Evolutionary conservation across 1,140 invertebrate species (phyloP).

Genomic region (Ptiloglossa arizonensis): DNA sequence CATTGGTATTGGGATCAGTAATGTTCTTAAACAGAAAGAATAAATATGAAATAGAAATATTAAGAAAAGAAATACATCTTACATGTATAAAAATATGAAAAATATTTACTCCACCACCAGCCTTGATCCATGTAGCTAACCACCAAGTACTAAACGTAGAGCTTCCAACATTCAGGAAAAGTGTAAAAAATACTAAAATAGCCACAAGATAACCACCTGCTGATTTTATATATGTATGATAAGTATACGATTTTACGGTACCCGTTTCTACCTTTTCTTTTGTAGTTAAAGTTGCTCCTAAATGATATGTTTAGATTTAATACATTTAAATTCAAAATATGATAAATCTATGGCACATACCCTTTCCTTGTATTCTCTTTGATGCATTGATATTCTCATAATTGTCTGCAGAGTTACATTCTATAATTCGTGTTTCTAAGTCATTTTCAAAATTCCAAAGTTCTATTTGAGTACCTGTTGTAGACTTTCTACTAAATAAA

Average conservation of each 20-base stretch:
- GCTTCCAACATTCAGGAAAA: conserved; percentile 84
- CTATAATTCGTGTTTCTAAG: not conserved
- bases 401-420: not conserved
- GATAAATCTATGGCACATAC: not conserved
- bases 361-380: not conserved
- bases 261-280: conserved; percentile 81
- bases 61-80: not conserved
- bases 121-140: conserved; percentile 86
- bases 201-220: conserved; percentile 84
- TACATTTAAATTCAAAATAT: not conserved
- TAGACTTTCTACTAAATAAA: conserved; percentile 13
- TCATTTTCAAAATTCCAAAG: not conserved
- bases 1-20: conserved; percentile 64
- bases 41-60: not conserved
- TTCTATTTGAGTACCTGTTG: not conserved
- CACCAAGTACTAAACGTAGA: conserved; percentile 86
- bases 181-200: conserved; percentile 82
- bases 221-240: conserved; percentile 83
- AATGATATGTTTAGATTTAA: conserved; percentile 6
- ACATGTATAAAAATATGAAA: not conserved
- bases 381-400: not conserved
- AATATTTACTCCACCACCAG: conserved; percentile 76
- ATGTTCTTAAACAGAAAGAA: conserved; percentile 58
- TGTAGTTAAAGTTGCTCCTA: conserved; percentile 69
- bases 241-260: conserved; percentile 79